phyloP scores from a whole-genome alignment of 1,140 invertebrate genomes.

The Cyclina sinensis region DNA sequence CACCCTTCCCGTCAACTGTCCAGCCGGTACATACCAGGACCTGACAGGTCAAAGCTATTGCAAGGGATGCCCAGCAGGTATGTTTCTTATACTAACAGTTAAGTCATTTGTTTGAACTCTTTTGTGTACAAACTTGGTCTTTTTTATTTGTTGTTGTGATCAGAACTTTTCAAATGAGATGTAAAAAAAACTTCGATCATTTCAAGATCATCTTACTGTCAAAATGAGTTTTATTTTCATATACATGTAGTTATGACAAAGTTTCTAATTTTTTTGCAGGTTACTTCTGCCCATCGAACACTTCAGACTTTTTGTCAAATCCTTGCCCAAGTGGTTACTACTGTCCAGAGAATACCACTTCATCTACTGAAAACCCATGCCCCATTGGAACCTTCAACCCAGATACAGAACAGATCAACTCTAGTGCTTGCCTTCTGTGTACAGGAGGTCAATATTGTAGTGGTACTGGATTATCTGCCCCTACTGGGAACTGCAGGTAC shows the following conservation, averaged over 20 bases:
- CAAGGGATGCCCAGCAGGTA: constrained; percentile 82
- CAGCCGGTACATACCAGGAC: constrained; percentile 82
- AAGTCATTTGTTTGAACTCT: too few relatives aligned
- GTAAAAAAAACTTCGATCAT: too few relatives aligned
- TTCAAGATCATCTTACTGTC: too few relatives aligned
- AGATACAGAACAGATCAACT: constrained; percentile 71
- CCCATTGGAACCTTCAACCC: constrained; percentile 82
- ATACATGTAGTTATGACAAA: too few relatives aligned
- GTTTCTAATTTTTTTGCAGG: constrained; percentile 69
- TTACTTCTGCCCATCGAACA: constrained; percentile 83
- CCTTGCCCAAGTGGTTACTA: constrained; percentile 83
- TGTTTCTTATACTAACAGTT: background rate
- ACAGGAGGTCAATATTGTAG: constrained; percentile 82
- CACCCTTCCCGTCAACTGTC: constrained; percentile 75
- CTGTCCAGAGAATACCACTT: constrained; percentile 80
- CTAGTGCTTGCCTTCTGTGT: constrained; percentile 78
- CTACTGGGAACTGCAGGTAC: constrained; percentile 83
- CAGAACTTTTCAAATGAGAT: too few relatives aligned
- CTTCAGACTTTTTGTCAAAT: constrained; percentile 80
- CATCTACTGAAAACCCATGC: constrained; percentile 76
- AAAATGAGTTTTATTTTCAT: too few relatives aligned
- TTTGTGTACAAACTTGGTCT: too few relatives aligned
- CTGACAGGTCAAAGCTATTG: constrained; percentile 77
- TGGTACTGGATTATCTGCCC: constrained; percentile 74
- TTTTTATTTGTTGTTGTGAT: too few relatives aligned